Evolutionary conservation across 2,888 invertebrate genomes (phyloP).

Genomic region (Lydus trimaculatus): DNA sequence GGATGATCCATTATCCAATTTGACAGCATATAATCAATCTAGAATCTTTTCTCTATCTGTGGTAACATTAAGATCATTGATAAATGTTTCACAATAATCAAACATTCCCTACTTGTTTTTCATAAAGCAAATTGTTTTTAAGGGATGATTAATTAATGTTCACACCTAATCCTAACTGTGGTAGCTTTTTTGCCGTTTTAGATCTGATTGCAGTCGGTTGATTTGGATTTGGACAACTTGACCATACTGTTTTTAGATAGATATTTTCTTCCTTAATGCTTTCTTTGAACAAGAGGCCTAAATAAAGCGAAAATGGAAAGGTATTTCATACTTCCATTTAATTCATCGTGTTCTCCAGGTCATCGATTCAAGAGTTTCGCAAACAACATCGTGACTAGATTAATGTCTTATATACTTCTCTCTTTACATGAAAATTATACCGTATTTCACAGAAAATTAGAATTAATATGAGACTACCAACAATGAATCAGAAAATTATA

Average conservation of each 20-base stretch:
- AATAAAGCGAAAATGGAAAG: no score
- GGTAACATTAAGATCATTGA: not conserved
- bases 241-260: no score
- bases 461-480: conserved; percentile 2
- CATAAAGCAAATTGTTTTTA: no score
- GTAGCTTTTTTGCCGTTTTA: no score
- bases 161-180: no score
- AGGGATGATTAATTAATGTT: no score
- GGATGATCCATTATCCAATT: not conserved
- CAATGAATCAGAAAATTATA: not conserved
- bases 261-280: no score
- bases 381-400: conserved; percentile 18
- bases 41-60: not conserved
- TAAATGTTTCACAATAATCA: not conserved
- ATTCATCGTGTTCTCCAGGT: no score
- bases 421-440: conserved; percentile 18
- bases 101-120: no score
- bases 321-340: not conserved
- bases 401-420: conserved; percentile 17
- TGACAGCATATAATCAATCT: not conserved
- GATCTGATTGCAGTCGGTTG: no score
- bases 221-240: no score
- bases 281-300: no score
- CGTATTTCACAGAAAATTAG: conserved; percentile 13
- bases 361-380: conserved; percentile 21